phyloP scores from a whole-genome alignment of 2,113 vertebrate species.

The Clarias batrachus region DNA sequence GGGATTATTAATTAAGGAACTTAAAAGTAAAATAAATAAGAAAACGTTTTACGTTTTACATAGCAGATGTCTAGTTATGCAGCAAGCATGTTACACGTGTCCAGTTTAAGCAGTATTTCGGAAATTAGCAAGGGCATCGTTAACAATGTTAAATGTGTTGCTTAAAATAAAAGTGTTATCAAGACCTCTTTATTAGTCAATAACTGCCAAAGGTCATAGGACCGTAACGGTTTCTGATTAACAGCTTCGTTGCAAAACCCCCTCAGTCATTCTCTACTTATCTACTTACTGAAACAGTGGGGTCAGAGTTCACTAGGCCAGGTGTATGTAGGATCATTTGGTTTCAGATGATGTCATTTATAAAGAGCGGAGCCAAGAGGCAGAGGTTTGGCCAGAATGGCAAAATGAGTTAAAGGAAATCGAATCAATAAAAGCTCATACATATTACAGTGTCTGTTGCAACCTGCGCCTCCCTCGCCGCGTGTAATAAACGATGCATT shows the following conservation, averaged over 20 bases:
- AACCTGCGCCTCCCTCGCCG: slow-evolving; percentile 5
- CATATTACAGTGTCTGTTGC: neutral
- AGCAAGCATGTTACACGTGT: neutral
- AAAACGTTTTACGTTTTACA: too few relatives aligned
- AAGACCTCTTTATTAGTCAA: neutral
- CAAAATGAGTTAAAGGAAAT: neutral
- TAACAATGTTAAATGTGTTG: neutral
- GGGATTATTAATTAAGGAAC: too few relatives aligned
- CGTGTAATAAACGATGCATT: slow-evolving; percentile 34
- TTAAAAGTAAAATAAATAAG: too few relatives aligned
- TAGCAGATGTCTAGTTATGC: neutral
- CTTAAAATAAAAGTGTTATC: neutral
- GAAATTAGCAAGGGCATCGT: too few relatives aligned
- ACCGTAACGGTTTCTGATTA: slow-evolving; percentile 12
- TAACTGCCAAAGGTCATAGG: neutral
- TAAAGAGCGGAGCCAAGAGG: neutral
- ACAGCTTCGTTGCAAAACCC: slow-evolving; percentile 8
- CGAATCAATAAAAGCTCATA: neutral
- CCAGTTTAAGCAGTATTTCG: neutral
- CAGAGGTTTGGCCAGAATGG: neutral
- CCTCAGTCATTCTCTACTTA: neutral
- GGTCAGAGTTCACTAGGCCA: slow-evolving; percentile 40
- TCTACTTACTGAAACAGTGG: slow-evolving; percentile 11
- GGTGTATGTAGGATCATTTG: neutral
- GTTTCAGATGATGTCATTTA: slow-evolving; percentile 29